A percentile compares a stretch with the other conserved stretches of the same genome.
phyloP scores from a whole-genome alignment of 2,797 vertebrate species.

The Gymnothorax reevesii region DNA sequence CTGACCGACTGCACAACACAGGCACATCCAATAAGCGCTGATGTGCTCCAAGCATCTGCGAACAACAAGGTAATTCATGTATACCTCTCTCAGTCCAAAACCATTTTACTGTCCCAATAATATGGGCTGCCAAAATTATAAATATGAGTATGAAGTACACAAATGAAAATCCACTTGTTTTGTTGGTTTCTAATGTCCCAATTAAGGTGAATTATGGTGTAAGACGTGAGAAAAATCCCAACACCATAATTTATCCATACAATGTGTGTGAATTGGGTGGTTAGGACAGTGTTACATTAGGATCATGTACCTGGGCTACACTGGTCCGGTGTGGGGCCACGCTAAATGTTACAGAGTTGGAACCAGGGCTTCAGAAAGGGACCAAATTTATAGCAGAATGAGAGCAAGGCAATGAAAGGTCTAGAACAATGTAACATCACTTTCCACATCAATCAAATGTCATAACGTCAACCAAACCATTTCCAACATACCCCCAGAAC shows the following conservation, averaged over 20 bases:
- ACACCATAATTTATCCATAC: conserved; percentile 68
- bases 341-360: conserved; percentile 99
- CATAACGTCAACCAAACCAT: conserved; percentile 88
- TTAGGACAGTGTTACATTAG: conserved; percentile 81
- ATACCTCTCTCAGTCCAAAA: conserved; percentile 81
- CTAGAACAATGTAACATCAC: conserved; percentile 95
- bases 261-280: conserved; percentile 82
- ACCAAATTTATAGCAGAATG: conserved; percentile 91
- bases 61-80: conserved; percentile 94
- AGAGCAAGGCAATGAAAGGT: conserved; percentile 94
- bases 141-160: conserved; percentile 88
- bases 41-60: conserved; percentile 87
- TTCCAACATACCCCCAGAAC: conserved; percentile 78
- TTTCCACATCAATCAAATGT: conserved; percentile 97
- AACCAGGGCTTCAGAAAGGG: conserved; percentile 92
- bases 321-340: conserved; percentile 99
- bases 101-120: conserved; percentile 87
- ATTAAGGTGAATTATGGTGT: conserved; percentile 76
- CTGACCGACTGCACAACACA: conserved; percentile 77
- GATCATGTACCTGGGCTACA: conserved; percentile 84
- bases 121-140: conserved; percentile 83
- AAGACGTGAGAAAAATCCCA: conserved; percentile 60
- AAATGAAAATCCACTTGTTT: conserved; percentile 90
- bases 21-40: conserved; percentile 91
- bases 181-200: conserved; percentile 82